Evolutionary conservation across 2,888 invertebrate species (phyloP).

Genomic region (Cephus pygmeus): DNA sequence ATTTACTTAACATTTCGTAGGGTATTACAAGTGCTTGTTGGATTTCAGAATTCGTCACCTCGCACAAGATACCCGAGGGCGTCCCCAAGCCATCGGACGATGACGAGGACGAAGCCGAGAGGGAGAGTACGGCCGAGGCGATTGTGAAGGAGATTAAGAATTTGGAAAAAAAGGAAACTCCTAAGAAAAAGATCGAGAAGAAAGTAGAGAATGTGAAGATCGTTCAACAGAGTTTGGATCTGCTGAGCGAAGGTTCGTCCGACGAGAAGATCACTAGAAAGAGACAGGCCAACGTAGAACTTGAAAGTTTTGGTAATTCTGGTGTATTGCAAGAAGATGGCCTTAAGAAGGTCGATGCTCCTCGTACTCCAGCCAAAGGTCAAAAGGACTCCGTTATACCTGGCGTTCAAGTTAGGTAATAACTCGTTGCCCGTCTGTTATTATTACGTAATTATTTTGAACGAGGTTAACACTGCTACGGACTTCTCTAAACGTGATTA

Average conservation of each 20-base stretch:
- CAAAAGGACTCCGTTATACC: constrained; percentile 50
- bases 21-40: not conserved
- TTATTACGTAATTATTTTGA: constrained; percentile 6
- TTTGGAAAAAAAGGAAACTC: constrained; percentile 45
- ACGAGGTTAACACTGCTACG: not conserved
- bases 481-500: not conserved
- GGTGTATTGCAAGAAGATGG: constrained; percentile 56
- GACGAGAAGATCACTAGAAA: constrained; percentile 37
- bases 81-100: constrained; percentile 54
- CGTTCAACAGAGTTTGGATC: constrained; percentile 35
- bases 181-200: constrained; percentile 4
- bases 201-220: constrained; percentile 15
- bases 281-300: constrained; percentile 51
- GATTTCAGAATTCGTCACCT: constrained; percentile 72
- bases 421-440: not conserved
- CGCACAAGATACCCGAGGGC: constrained; percentile 76
- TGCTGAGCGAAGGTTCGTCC: constrained; percentile 34
- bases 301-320: constrained; percentile 55
- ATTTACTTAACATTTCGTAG: not conserved
- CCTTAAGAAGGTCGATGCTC: constrained; percentile 41
- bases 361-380: constrained; percentile 31
- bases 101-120: constrained; percentile 53
- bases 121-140: constrained; percentile 26
- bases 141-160: constrained; percentile 43
- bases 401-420: constrained; percentile 54